Evolutionary conservation across 2,888 invertebrate species (phyloP), one percentile per base, ranked within the genome.

Genomic region (Gastrophysa polygoni): DNA sequence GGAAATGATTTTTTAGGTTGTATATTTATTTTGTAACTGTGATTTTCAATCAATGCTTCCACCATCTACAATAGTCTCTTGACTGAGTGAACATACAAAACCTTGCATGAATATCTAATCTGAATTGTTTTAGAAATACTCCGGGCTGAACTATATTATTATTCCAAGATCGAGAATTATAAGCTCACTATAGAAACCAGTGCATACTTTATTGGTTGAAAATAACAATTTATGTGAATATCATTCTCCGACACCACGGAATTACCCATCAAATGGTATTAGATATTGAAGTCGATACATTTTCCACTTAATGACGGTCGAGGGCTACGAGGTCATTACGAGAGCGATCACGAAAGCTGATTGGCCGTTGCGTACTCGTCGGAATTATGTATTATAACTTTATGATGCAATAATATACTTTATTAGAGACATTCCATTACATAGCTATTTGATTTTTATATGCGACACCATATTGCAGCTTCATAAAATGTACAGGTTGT

Each of bases 341-440:
- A 32, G 10, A 7, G 11, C 10, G 6, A 32, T 2, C 32, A 8
- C 32, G 11, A 7, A 10, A 32, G 8, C 32, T 32, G 32, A 32
- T 32, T 32, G 32, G 32, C 11, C 32, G 32, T 11, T 2, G 32
- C 32, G 32, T 32, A 32, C 32, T 32, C 32, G 10, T 32, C 32
- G 2, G 32, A 32, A 32, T 24, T 71, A 68, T 71, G 72, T 73
- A 71, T 73, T 70, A 68, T 66, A 70, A 67, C 63, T 67, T 70
- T 67, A 71, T 68, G 64, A 56, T 59, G 66, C 69, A 68, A 71
- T 71, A 74, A 72, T 74, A 74, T 72, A 73, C 65, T 71, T 66
- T 64, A 66, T 66, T 58, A 63, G 59, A 62, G 64, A 56, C 55
- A 59, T 46, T 62, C 49, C 57, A 57, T 52, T 58, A 54, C 48